Percentiles rank a stretch among this genome's conserved stretches.
These are phyloP conservation scores for Ophion slaviceki DNA, from an alignment of 2,888 invertebrate species.

Conservation along the genomic window DNA sequence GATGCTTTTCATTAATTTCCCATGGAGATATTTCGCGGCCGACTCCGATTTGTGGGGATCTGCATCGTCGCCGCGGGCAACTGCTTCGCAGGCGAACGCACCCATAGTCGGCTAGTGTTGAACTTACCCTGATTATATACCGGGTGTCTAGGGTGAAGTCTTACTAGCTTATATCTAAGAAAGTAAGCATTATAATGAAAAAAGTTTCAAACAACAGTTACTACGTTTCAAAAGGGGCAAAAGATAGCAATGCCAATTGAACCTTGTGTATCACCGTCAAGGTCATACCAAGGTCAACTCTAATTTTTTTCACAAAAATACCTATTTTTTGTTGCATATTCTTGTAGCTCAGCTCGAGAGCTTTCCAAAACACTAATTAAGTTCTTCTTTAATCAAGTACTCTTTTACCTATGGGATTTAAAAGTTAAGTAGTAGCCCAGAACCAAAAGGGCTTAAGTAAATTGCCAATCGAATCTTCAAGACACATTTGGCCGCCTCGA, in stretches of 20 bases:
- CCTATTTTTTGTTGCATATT: neutral
- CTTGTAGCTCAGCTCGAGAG: neutral
- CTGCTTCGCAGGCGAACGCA: slow-evolving; percentile 60
- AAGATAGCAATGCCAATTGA: neutral
- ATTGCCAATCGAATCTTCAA: too few species aligned
- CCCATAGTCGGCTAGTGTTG: slow-evolving; percentile 19
- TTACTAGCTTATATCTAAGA: neutral
- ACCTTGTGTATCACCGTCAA: neutral
- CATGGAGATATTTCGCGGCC: slow-evolving; percentile 62
- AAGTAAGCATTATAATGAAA: neutral
- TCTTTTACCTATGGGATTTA: too few species aligned
- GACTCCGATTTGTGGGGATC: slow-evolving; percentile 23
- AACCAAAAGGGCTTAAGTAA: too few species aligned
- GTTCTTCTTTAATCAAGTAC: too few species aligned
- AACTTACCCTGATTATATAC: neutral
- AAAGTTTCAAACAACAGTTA: neutral
- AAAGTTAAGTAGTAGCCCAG: too few species aligned
- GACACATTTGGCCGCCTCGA: neutral
- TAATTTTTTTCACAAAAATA: too few species aligned
- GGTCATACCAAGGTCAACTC: neutral
- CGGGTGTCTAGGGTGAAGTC: neutral
- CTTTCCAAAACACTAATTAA: neutral
- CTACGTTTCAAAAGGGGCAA: neutral
- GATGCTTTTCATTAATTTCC: slow-evolving; percentile 72
- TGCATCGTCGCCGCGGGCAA: slow-evolving; percentile 49